These are phyloP conservation scores for Nephrotoma flavescens DNA, from an alignment of 2,888 invertebrate genomes.

Conservation along the genomic window DNA sequence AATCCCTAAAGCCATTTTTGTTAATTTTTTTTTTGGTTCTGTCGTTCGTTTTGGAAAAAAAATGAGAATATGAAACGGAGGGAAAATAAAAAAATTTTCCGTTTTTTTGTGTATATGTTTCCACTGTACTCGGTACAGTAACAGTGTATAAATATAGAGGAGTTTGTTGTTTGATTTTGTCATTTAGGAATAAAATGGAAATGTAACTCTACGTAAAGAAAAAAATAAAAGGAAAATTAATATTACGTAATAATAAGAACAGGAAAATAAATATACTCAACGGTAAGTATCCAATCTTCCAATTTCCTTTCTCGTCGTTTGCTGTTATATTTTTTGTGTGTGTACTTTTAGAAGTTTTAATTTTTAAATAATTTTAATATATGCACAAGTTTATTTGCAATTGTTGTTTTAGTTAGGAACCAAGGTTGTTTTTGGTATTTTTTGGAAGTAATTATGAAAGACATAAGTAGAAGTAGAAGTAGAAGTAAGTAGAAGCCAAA, in stretches of 20 bases:
- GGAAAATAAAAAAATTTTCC: background rate
- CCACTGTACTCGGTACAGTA: background rate
- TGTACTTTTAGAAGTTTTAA: too few species aligned
- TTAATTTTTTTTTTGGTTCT: background rate
- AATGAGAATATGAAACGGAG: background rate
- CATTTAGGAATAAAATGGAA: background rate
- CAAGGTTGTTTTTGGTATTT: too few species aligned
- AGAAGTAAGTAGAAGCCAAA: too few species aligned
- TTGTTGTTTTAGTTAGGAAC: too few species aligned
- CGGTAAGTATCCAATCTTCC: background rate
- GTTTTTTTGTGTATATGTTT: background rate
- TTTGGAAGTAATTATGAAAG: too few species aligned
- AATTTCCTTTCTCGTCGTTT: background rate
- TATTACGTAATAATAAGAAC: background rate
- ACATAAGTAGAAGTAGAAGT: too few species aligned
- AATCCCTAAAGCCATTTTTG: background rate
- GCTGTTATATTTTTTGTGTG: too few species aligned
- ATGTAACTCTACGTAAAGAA: background rate
- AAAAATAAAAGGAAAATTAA: background rate
- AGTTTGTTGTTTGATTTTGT: background rate
- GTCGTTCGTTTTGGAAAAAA: background rate
- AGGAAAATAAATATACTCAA: background rate
- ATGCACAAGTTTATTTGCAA: too few species aligned
- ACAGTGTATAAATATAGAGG: background rate
- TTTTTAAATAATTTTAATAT: too few species aligned